Evolutionary conservation across 2,888 invertebrate genomes (phyloP).

Genomic region (Augochlorella aurata): DNA sequence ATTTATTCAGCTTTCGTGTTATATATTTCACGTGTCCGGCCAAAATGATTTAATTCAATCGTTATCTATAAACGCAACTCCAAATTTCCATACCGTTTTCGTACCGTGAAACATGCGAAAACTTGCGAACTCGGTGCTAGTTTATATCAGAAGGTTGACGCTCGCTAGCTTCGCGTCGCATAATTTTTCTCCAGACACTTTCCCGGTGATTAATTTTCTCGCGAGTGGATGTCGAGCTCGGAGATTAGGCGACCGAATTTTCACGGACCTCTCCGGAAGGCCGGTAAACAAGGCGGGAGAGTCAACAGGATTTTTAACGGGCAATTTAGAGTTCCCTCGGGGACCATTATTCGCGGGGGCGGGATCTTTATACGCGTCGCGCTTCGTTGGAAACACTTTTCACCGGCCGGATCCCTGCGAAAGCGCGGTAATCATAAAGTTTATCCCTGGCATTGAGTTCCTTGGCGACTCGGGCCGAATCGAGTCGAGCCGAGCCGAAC

Average conservation of each 20-base stretch:
- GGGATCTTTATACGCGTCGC: conserved; percentile 51
- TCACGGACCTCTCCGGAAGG: neutral
- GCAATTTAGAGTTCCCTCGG: conserved; percentile 48
- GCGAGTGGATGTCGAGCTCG: neutral
- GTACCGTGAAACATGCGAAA: neutral
- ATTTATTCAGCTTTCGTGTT: no score
- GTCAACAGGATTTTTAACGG: conserved; percentile 52
- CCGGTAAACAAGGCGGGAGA: conserved; percentile 41
- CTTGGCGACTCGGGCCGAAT: conserved; percentile 29
- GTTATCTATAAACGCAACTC: neutral
- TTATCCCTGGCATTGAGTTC: conserved; percentile 46
- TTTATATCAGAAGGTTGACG: neutral
- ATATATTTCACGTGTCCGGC: no score
- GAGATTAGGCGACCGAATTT: conserved; percentile 3
- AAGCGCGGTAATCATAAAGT: conserved; percentile 50
- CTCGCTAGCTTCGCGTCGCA: neutral
- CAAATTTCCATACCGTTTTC: neutral
- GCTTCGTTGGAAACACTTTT: conserved; percentile 52
- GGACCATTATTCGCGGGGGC: conserved; percentile 35
- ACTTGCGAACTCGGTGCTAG: neutral
- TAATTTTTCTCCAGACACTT: neutral
- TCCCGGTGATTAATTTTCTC: conserved; percentile 1
- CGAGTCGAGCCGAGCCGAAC: neutral
- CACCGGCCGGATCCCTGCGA: conserved; percentile 36
- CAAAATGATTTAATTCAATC: no score